phyloP scores from a whole-genome alignment of 1,140 invertebrate species.

The Drosophila santomea region DNA sequence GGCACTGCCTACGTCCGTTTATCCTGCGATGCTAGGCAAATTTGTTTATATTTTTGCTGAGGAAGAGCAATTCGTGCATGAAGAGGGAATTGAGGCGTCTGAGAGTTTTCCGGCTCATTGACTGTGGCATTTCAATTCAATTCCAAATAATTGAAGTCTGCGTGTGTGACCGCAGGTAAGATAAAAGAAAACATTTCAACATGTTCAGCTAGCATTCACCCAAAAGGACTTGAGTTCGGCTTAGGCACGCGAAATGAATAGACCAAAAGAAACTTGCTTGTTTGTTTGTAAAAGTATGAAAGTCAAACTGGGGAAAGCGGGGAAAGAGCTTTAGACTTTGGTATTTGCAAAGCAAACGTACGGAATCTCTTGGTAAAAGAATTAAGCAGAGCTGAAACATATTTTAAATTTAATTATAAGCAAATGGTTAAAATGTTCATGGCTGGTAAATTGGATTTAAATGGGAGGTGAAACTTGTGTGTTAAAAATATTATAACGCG shows the following conservation, averaged over 20 bases:
- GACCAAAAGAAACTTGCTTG: slow-evolving; percentile 32
- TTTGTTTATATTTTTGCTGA: slow-evolving; percentile 27
- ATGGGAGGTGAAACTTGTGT: background rate
- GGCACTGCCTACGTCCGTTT: slow-evolving; percentile 46
- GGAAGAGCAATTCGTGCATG: slow-evolving; percentile 58
- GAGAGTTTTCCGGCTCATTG: slow-evolving; percentile 69
- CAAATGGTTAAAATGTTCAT: background rate
- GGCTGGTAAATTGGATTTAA: background rate
- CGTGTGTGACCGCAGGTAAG: slow-evolving; percentile 46
- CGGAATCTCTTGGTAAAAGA: slow-evolving; percentile 1
- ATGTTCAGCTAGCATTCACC: slow-evolving; percentile 19
- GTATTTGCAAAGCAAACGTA: slow-evolving; percentile 25
- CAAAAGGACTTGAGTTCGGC: background rate
- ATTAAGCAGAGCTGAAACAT: background rate
- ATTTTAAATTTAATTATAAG: slow-evolving; percentile 16
- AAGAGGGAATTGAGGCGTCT: slow-evolving; percentile 50
- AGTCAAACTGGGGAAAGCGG: slow-evolving; percentile 13
- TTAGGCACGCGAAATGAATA: slow-evolving; percentile 28
- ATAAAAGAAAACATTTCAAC: slow-evolving; percentile 37
- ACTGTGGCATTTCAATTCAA: slow-evolving; percentile 58
- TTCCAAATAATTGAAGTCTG: slow-evolving; percentile 69
- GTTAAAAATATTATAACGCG: no score
- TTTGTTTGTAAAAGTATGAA: slow-evolving; percentile 32
- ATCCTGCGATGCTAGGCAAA: background rate
- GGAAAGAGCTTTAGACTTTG: slow-evolving; percentile 12